Evolutionary conservation across 2,797 vertebrate genomes (phyloP), one percentile per base, ranked within the genome.

Genomic region (Pseudocheirus occidentalis): DNA sequence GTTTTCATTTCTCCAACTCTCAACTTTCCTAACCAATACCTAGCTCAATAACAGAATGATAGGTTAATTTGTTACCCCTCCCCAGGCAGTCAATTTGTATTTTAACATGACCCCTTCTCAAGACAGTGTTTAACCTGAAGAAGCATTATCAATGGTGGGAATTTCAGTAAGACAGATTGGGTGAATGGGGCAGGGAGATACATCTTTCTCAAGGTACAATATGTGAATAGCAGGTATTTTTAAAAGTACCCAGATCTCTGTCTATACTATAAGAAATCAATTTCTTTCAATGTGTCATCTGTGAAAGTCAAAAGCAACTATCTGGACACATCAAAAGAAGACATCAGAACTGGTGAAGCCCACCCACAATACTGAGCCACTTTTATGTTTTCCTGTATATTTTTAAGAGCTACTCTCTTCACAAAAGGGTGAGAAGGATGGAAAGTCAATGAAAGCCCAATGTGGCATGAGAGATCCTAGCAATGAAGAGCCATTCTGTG

Each of bases 281-380:
- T 9, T 18, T 73, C 91, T 95, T 92, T n/a, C 90, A 95, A 59
- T 59, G 87, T 91, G 50, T 89, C 90, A 62, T 94, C 93, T 95
- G 92, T 92, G 81, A 90, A 90, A 93, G 58, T 95, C 90, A 91
- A 93, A 91, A 55, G 54, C 90, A 97, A 94, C 58, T 81, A 90
- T 92, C 62, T 57, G 28, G 50, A 97, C 90, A 94, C 90, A 95
- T 93, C 92, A 97, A 93, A 96, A 96, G 89, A 95, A 95, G 46
- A 73, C 56, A n/a, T 93, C 91, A 92, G 56, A 91, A 54, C 58
- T 92, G 58, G 90, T 96, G 92, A 92, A 94, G 50, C 27, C 56
- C 55, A 93, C 95, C 90, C 94, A 95, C 29, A 59, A 40, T 28
- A 56, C 91, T 66, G 54, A 95, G 94, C 73, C 94, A 87, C 24